A percentile compares a stretch with the other conserved stretches of the same genome.
These are phyloP conservation scores for Acrossocheilus fasciatus DNA, from an alignment of 2,797 vertebrate species.

Conservation along the genomic window DNA sequence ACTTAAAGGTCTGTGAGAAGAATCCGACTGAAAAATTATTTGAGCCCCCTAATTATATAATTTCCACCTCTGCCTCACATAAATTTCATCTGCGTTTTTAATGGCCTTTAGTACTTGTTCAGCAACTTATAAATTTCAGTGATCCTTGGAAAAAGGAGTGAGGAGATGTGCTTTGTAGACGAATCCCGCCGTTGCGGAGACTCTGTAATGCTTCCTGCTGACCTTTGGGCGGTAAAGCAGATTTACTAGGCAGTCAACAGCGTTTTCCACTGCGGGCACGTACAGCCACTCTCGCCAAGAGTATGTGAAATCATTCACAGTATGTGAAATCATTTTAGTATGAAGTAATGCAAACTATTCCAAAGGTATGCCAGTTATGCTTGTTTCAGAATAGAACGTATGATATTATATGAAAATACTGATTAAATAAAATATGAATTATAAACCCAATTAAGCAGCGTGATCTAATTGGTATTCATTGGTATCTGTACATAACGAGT, in stretches of 20 bases:
- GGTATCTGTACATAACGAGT: not conserved
- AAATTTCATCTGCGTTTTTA: slow-evolving; percentile 62
- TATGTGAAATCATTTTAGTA: slow-evolving; percentile 19
- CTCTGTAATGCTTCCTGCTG: slow-evolving; percentile 61
- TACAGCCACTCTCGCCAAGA: slow-evolving; percentile 29
- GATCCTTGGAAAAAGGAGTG: slow-evolving; percentile 62
- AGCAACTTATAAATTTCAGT: slow-evolving; percentile 65
- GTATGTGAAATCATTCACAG: slow-evolving; percentile 8
- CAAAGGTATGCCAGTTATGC: not conserved
- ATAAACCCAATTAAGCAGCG: not conserved
- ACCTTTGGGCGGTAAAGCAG: slow-evolving; percentile 65
- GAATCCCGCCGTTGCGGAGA: slow-evolving; percentile 55
- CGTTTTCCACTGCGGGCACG: slow-evolving; percentile 46
- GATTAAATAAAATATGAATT: not conserved
- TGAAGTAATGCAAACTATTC: not conserved
- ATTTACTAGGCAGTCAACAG: slow-evolving; percentile 64
- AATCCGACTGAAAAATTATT: slow-evolving; percentile 68
- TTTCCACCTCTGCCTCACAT: slow-evolving; percentile 69
- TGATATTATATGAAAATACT: not conserved
- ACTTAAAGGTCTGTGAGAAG: slow-evolving; percentile 72
- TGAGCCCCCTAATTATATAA: slow-evolving; percentile 70
- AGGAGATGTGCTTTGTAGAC: slow-evolving; percentile 55
- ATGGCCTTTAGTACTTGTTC: slow-evolving; percentile 70
- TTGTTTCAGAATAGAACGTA: not conserved
- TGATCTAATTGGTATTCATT: not conserved